Conservation (phyloP, 1,140 invertebrate species). For the Metopolophium dirhodum region DNA sequence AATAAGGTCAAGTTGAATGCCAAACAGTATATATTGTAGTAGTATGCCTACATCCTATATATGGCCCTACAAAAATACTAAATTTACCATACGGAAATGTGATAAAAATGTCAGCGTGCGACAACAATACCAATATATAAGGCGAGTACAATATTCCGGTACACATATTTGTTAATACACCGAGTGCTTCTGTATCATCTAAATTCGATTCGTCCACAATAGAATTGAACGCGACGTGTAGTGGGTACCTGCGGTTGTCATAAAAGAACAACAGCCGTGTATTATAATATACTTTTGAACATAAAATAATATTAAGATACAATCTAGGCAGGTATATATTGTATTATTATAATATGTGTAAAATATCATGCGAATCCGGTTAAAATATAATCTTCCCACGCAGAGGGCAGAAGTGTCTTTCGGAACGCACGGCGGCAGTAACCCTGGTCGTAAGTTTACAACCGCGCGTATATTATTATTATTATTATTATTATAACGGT, state of each 20-base stretch:
- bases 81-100: neutral
- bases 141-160: neutral
- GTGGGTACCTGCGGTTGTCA: neutral
- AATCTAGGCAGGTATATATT: neutral
- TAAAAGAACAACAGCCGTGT: neutral
- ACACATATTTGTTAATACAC: neutral
- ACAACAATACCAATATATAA: neutral
- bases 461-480: neutral
- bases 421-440: neutral
- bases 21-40: neutral
- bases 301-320: too few species aligned
- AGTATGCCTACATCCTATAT: too few species aligned
- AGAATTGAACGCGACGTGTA: neutral
- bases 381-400: neutral
- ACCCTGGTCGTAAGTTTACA: neutral
- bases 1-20: neutral
- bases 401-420: neutral
- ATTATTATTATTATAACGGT: too few species aligned
- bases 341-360: neutral
- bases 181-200: neutral
- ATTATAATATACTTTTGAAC: neutral
- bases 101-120: neutral
- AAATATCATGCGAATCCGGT: neutral
- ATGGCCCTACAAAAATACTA: neutral
- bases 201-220: conserved; percentile 5